Percentiles rank a stretch among this genome's conserved stretches.
Conservation (phyloP, 1,140 invertebrate species). For the Phymorhynchus buccinoides region DNA sequence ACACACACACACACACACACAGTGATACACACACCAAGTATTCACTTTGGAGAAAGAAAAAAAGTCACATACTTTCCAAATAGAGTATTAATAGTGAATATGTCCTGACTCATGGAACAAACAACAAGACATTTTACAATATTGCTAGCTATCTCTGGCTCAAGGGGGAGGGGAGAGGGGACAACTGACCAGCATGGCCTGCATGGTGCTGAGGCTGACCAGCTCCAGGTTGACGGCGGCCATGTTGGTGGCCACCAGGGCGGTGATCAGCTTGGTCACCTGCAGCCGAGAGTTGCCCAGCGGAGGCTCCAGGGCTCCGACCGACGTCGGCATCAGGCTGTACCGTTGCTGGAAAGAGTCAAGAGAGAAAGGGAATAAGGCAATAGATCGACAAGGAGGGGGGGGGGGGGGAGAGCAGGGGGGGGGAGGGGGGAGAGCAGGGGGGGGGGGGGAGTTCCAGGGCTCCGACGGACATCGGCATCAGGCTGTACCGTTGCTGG, state of each 20-base stretch:
- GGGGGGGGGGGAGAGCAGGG: no score
- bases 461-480: conserved; percentile 79
- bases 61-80: no score
- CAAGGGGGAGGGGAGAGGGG: neutral
- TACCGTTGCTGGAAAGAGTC: conserved; percentile 70
- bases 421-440: no score
- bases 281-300: conserved; percentile 85
- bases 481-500: conserved; percentile 74
- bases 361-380: neutral
- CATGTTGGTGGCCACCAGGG: conserved; percentile 80
- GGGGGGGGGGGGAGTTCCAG: conserved; percentile 84
- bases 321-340: conserved; percentile 79
- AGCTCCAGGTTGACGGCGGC: conserved; percentile 68
- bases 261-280: conserved; percentile 82
- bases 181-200: conserved; percentile 79
- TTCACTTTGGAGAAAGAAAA: no score
- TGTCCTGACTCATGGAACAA: neutral
- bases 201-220: conserved; percentile 76
- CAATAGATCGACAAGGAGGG: no score
- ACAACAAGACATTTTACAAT: neutral
- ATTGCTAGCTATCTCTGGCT: neutral
- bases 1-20: no score
- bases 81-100: no score
- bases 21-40: no score
- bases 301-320: conserved; percentile 81